These are phyloP conservation scores for Dasypogon diadema DNA, from an alignment of 2,888 invertebrate species.

Conservation along the genomic window DNA sequence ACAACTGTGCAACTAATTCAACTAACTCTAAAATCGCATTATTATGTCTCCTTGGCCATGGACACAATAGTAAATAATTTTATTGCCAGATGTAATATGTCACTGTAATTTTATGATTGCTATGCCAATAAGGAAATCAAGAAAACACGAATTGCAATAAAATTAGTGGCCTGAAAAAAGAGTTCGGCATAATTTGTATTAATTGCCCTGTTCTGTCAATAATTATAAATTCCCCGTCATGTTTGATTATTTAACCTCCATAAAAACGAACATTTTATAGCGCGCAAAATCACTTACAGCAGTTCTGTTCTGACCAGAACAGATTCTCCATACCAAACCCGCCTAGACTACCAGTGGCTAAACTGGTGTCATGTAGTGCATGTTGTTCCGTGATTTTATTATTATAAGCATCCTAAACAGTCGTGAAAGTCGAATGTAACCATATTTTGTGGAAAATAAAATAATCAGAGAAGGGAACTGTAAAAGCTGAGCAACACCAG, in stretches of 20 bases:
- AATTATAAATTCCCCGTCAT: conserved; percentile 26
- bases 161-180: too few species aligned
- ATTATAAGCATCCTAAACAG: conserved; percentile 36
- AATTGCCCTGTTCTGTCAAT: conserved; percentile 37
- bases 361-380: conserved; percentile 36
- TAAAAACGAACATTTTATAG: neutral
- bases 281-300: too few species aligned
- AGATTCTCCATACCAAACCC: neutral
- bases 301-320: neutral
- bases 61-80: too few species aligned
- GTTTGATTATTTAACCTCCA: neutral
- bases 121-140: too few species aligned
- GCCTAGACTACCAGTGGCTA: conserved; percentile 37
- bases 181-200: conserved; percentile 32
- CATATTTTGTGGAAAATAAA: conserved; percentile 48
- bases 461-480: conserved; percentile 27
- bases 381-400: conserved; percentile 44
- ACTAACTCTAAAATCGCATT: too few species aligned
- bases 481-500: conserved; percentile 18
- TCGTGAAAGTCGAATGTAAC: conserved; percentile 49
- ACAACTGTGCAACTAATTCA: too few species aligned
- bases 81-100: too few species aligned
- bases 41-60: too few species aligned
- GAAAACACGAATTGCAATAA: too few species aligned
- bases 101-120: too few species aligned